These are phyloP conservation scores for Pocillopora grandis DNA, from an alignment of 92 coral and sea anemone genomes.

Conservation along the genomic window DNA sequence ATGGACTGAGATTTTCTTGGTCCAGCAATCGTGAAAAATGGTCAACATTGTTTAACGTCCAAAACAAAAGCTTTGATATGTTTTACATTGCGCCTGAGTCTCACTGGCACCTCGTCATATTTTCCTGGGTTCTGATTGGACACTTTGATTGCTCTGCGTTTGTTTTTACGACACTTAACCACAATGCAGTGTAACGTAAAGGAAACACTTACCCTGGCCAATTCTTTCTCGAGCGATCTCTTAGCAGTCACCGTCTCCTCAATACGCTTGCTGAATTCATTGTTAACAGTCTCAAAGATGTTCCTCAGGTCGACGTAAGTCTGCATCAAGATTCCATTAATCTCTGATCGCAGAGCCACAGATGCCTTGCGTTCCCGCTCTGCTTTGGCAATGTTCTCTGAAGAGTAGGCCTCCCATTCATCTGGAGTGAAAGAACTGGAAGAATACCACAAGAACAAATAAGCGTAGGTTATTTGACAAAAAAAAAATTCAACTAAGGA, in stretches of 20 bases:
- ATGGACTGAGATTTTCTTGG: no score
- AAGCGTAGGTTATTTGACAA: background rate
- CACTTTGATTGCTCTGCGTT: no score
- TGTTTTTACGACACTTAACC: background rate
- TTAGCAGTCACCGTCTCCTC: conserved; percentile 84
- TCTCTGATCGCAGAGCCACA: conserved; percentile 91
- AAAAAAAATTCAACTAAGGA: no score
- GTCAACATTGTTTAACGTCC: no score
- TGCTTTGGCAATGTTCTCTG: conserved; percentile 94
- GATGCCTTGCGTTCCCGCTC: conserved; percentile 97
- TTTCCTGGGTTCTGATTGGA: no score
- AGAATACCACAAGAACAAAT: background rate
- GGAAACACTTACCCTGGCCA: conserved; percentile 72
- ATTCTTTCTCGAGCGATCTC: conserved; percentile 88
- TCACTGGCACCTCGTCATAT: no score
- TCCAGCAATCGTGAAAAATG: no score
- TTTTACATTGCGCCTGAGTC: no score
- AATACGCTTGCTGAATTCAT: conserved; percentile 89
- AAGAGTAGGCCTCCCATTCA: conserved; percentile 94
- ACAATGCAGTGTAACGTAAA: no score
- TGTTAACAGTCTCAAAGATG: conserved; percentile 94
- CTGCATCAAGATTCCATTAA: conserved; percentile 97
- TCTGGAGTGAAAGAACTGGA: conserved; percentile 94
- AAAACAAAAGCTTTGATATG: no score
- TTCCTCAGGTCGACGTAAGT: conserved; percentile 88